Evolutionary conservation across 2,888 invertebrate species (phyloP), one percentile per base, ranked within the genome.

Genomic region (Chironomus tentans): DNA sequence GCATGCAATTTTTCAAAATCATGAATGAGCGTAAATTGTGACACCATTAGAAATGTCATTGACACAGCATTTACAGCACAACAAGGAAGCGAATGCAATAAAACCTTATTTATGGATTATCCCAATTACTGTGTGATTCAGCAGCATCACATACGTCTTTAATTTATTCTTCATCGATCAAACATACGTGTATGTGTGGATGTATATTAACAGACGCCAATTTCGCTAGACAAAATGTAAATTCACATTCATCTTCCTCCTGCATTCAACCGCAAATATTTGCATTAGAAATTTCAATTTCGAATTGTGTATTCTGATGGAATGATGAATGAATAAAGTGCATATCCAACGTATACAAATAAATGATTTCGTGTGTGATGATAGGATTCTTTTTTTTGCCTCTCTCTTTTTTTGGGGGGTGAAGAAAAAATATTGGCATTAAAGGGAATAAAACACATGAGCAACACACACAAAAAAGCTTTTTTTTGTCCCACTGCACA

Each of bases 221-320:
- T 13, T 56, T 65, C 68, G 28, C 68, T 22, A 68, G 21, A 68
- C 28, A 47, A 65, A 74, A 68, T 74, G 47, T 74, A 68, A 68
- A 74, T 68, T 47, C 38, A 38, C 38, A 38, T 38, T 46, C 24
- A 13, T 18, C 46, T 71, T 24, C n/a, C n/a, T 10, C 4, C n/a
- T 24, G 3, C 62, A 15, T 22, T 18, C 21, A 21, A 47, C 18
- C 47, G 46, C 74, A 74, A 74, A 74, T 72, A 72, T 72, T 68
- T 74, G 68, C 47, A 15, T 15, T 72, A 18, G 61, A 46, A 74
- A 28, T 68, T 74, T 74, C 74, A 74, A 68, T 74, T 65, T 65
- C 65, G 24, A 65, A 13, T 65, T 21, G 18, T 38, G 65, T 65
- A 21, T 65, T 21, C 22, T 65, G 2, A 13, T 21, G 4, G 65